A percentile compares a stretch with the other conserved stretches of the same genome.
Evolutionary conservation across 2,797 vertebrate genomes (phyloP).

Genomic region (Amazonetta brasiliensis): DNA sequence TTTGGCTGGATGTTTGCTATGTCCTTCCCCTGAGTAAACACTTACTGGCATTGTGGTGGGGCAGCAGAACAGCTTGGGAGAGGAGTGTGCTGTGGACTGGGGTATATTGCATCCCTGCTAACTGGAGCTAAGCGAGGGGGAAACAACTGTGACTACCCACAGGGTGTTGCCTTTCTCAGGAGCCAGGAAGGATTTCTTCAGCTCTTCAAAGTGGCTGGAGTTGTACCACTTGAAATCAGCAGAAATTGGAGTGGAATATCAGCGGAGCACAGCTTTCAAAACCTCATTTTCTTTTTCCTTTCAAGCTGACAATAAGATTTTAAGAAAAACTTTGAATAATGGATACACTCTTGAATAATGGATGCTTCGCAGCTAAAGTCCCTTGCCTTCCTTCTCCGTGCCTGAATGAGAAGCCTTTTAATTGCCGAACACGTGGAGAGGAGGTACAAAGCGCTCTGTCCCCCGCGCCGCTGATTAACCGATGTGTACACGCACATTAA

Average conservation of each 20-base stretch:
- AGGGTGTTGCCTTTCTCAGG: neutral
- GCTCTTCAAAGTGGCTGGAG: slow-evolving; percentile 16
- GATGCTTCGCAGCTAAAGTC: slow-evolving; percentile 43
- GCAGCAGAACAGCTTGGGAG: neutral
- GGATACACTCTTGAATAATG: slow-evolving; percentile 73
- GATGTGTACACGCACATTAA: slow-evolving; percentile 44
- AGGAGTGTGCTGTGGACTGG: neutral
- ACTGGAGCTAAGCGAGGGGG: neutral
- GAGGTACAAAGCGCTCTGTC: slow-evolving; percentile 56
- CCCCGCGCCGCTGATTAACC: slow-evolving; percentile 47
- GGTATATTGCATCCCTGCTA: neutral
- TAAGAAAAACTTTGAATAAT: slow-evolving; percentile 72
- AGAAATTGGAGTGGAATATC: slow-evolving; percentile 41
- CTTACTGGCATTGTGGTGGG: neutral
- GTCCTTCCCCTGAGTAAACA: neutral
- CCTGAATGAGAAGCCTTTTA: slow-evolving; percentile 66
- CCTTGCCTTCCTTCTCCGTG: slow-evolving; percentile 62
- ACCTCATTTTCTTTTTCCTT: slow-evolving; percentile 60
- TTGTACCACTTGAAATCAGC: slow-evolving; percentile 45
- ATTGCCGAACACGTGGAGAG: slow-evolving; percentile 44
- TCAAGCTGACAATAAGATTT: slow-evolving; percentile 66
- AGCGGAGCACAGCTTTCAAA: slow-evolving; percentile 46
- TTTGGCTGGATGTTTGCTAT: neutral
- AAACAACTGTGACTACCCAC: neutral
- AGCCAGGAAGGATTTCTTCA: neutral